Base-by-base conservation (phyloP, 2,888 invertebrate species). In the Drosophila demipolita region DNA sequence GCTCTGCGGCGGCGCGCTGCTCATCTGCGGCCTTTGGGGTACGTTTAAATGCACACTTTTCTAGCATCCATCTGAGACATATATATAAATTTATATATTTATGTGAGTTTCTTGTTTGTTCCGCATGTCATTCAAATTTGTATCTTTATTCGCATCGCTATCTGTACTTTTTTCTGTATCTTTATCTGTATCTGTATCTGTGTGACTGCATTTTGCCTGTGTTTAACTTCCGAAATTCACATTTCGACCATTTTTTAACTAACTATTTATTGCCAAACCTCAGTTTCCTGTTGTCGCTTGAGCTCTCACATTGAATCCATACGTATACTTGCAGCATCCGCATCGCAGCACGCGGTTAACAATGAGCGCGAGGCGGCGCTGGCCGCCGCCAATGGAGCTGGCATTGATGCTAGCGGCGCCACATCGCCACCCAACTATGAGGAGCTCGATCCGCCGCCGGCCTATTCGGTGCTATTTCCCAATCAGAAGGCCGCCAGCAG, bases 11-110 rank as follows among this genome's bases (percentile, higher is more conserved):
- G 95, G 95, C 15, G 95, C 96, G 48, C 94, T 96, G 82, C 94
- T 96, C 93, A 95, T 96, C 92, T 96, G 96, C 83, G 94, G 96
- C 23, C 94, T 96, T 76, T 96, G 96, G 96, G 96, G 93, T 93
- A 90, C 86, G 92, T 89, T 80, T 59, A 77, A 83, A 74, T 88
- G 82, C 81, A 73, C 68, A 65, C 48, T 83, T 75, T 50, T 78
- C 58, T 81, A 87, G 77, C 42, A 15, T 35, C 54, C 75, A 83
- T 76, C 73, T 82, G 72, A 82, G 86, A 70, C 87, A 76, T 72
- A 73, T 75, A 80, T 87, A 85, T 76, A 29, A 29, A 29, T 29
- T 29, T 0, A 66, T 65, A 61, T 80, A 66, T 75, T 78, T 68
- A 78, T 75, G 75, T 68, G 81, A 74, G 69, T 80, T 80, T 73